A percentile compares a stretch with the other conserved stretches of the same genome.
phyloP scores from a whole-genome alignment of 1,140 invertebrate species.

The Delia radicum region DNA sequence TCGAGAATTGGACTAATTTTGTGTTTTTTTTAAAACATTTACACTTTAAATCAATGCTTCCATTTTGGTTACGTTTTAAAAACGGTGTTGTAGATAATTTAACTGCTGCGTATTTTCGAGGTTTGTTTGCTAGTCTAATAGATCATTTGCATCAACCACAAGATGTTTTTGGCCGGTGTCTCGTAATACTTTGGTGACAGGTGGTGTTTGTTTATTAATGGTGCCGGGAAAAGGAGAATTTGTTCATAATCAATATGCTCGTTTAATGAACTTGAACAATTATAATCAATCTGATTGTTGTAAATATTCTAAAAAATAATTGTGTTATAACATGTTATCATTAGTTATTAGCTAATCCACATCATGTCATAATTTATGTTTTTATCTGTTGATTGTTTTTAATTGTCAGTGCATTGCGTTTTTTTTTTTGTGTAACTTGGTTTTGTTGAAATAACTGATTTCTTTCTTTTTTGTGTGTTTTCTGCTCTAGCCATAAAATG shows the following conservation, averaged over 20 bases:
- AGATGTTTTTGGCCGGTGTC: background rate
- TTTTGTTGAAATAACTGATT: too few relatives aligned
- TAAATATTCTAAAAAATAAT: too few relatives aligned
- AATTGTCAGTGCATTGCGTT: too few relatives aligned
- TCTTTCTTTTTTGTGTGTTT: too few relatives aligned
- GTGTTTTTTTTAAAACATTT: too few relatives aligned
- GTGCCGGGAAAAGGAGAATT: background rate
- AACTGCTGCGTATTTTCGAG: conserved; percentile 32
- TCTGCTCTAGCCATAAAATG: too few relatives aligned
- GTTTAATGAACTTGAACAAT: background rate
- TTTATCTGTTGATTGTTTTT: too few relatives aligned
- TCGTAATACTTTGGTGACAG: background rate
- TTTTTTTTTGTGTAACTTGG: too few relatives aligned
- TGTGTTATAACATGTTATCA: too few relatives aligned
- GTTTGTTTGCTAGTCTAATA: conserved; percentile 21
- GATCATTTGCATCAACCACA: background rate
- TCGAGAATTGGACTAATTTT: background rate
- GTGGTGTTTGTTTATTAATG: background rate
- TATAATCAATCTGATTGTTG: too few relatives aligned
- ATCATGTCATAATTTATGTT: too few relatives aligned
- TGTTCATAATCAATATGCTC: background rate
- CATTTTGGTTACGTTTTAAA: conserved; percentile 28
- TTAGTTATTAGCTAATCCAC: too few relatives aligned
- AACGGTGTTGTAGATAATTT: conserved; percentile 27
- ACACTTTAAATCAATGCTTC: conserved; percentile 27